Percentiles rank a stretch among this genome's conserved stretches.
Conservation (phyloP, 2,113 vertebrate species). For the Emydura subglobosa region DNA sequence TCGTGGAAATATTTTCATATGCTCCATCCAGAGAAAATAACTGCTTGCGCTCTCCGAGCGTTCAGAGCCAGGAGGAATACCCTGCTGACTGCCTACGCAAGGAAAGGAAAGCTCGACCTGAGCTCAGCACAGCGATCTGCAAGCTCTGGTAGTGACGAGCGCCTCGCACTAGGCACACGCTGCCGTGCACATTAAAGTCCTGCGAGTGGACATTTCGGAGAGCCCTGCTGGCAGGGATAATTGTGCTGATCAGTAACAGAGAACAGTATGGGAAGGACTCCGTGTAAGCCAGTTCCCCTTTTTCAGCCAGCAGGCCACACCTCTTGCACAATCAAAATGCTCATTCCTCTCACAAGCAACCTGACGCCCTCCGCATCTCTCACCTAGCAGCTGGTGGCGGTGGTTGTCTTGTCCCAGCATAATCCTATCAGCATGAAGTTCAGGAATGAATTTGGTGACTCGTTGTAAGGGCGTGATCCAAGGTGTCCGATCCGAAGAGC, state of each 20-base stretch:
- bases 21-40: slow-evolving; percentile 43
- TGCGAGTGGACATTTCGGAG: background rate
- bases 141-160: background rate
- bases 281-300: background rate
- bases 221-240: background rate
- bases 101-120: background rate
- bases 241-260: background rate
- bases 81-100: background rate
- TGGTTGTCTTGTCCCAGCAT: background rate
- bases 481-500: background rate
- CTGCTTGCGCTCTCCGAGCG: slow-evolving; percentile 50
- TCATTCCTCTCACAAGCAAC: no score
- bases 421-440: background rate
- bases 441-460: background rate
- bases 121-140: background rate
- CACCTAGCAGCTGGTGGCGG: no score
- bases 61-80: slow-evolving; percentile 28
- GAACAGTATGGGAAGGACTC: background rate
- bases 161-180: background rate
- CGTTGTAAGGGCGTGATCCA: background rate
- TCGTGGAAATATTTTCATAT: slow-evolving; percentile 66
- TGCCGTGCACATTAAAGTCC: background rate
- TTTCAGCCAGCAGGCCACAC: background rate
- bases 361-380: background rate
- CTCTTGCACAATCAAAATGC: background rate